phyloP scores from a whole-genome alignment of 2,113 vertebrate genomes.

The Aptenodytes forsteri region DNA sequence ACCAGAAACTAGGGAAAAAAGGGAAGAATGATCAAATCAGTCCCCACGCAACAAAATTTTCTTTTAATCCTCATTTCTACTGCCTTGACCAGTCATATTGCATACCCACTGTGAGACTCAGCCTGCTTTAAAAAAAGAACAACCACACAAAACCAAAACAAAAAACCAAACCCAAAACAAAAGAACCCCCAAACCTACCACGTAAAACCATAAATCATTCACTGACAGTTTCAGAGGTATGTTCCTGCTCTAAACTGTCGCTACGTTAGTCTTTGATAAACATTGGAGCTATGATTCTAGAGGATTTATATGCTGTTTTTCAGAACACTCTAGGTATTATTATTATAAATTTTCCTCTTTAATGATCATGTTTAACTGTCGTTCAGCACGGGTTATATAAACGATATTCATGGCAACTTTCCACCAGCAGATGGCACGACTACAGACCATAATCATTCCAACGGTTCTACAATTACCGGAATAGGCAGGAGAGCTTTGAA shows the following conservation, averaged over 20 bases:
- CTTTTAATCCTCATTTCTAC: neutral
- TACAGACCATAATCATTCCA: neutral
- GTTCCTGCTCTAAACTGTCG: neutral
- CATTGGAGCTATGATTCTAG: neutral
- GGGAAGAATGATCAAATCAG: neutral
- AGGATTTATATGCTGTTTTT: neutral
- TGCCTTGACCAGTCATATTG: neutral
- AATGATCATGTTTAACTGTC: neutral
- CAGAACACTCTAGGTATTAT: neutral
- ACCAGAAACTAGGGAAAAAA: neutral
- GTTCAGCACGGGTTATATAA: neutral
- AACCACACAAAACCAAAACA: no score
- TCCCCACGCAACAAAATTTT: neutral
- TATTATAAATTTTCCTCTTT: neutral
- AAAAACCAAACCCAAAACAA: neutral
- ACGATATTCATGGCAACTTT: neutral
- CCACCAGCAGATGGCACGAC: constrained; percentile 29
- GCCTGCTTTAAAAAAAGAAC: neutral
- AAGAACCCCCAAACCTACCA: neutral
- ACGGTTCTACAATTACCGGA: neutral
- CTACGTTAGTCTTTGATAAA: neutral
- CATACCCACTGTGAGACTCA: neutral
- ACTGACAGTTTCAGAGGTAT: neutral
- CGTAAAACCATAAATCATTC: accelerated
- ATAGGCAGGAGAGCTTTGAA: neutral